Conservation (phyloP, 2,888 invertebrate genomes). For the Stenurella melanura region DNA sequence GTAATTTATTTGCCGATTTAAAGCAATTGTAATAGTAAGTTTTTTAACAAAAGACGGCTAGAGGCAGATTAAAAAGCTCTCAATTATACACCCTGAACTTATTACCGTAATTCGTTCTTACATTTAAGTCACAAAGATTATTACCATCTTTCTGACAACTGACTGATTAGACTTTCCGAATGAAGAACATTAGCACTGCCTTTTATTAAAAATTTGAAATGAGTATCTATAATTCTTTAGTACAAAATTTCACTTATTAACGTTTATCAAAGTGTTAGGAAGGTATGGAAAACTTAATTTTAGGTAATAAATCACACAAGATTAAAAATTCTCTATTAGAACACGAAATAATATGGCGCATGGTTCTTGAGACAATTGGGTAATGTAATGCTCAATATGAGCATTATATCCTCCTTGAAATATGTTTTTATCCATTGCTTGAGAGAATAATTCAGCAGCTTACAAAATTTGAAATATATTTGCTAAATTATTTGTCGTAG, state of each 20-base stretch:
- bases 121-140: conserved; percentile 26
- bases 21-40: neutral
- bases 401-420: no score
- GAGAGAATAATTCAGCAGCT: no score
- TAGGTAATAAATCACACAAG: conserved; percentile 16
- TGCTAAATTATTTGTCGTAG: no score
- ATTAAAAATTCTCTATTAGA: neutral
- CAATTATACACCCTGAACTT: conserved; percentile 12
- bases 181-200: conserved; percentile 32
- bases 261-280: conserved; percentile 23
- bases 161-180: conserved; percentile 33
- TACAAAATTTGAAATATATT: no score
- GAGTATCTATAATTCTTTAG: conserved; percentile 28
- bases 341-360: no score
- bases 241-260: conserved; percentile 18
- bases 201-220: conserved; percentile 41
- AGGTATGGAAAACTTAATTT: conserved; percentile 10
- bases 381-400: no score
- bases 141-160: conserved; percentile 28
- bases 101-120: neutral
- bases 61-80: neutral
- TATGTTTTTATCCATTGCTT: no score
- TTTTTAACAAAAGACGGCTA: neutral
- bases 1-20: no score
- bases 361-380: no score